Base-by-base conservation (phyloP, 1,140 invertebrate species). In the Zaprionus gabonicus region DNA sequence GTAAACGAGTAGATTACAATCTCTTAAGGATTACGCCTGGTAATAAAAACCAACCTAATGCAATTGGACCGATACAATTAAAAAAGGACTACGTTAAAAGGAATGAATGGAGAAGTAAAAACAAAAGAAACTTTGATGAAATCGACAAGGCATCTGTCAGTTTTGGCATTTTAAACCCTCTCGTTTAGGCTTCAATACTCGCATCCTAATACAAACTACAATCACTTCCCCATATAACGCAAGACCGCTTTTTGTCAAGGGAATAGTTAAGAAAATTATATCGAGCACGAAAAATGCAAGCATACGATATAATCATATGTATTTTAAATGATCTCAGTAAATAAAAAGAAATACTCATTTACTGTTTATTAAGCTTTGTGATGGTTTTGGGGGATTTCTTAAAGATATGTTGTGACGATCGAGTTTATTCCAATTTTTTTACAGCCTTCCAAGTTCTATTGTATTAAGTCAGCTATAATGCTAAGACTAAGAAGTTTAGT, bases 111-210 rank as follows among this genome's bases (percentile, higher is more conserved):
- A 74, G 69, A 69, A 85, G 76, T 59, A 90, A 90, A 71, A 74
- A 81, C 1, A 90, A 90, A 72, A 72, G 86, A 41, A 90, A 90
- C 62, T 90, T 90, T 34, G 85, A 90, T 53, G 85, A 90, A 56
- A 90, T 90, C 51, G 85, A 90, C 49, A 90, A 90, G 70, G 85
- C 85, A 3, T 90, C 85, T 25, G 85, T 87, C 56, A 90, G 86
- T 41, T 90, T 90, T 70, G 88, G 85, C 25, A 84, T 90, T 56
- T 68, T 90, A 2, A 90, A 90, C 56, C 85, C 88, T 15, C 85
- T 90, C 23, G 85, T 90, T n/a, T 90, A 90, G 84, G 7, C n/a
- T 71, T 69, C 51, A 63, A 65, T 64, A 57, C 70, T 57, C 44
- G 57, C 41, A 73, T 46, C 63, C 10, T 51, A 51, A 49, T 23